Conservation (phyloP, 2,113 vertebrate genomes). For the Coregonus clupeaformis region DNA sequence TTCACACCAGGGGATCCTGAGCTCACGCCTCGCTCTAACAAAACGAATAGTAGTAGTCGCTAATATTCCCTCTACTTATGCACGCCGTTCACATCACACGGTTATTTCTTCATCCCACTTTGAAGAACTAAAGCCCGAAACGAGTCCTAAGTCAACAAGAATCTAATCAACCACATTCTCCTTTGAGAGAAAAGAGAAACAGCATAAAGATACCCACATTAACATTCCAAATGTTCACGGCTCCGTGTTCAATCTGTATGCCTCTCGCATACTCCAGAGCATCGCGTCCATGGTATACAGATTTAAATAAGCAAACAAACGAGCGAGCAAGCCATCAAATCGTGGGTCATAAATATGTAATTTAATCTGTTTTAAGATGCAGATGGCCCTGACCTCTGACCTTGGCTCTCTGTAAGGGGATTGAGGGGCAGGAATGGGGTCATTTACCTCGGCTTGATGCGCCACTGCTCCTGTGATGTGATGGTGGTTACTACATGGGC, state of each 20-base stretch:
- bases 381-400: slow-evolving; percentile 51
- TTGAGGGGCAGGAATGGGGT: slow-evolving; percentile 22
- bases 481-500: slow-evolving; percentile 14
- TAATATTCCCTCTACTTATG: slow-evolving; percentile 41
- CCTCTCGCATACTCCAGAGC: neutral
- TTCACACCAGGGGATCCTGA: slow-evolving; percentile 52
- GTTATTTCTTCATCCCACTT: slow-evolving; percentile 54
- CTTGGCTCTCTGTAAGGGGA: slow-evolving; percentile 38
- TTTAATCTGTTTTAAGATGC: slow-evolving; percentile 55
- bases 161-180: slow-evolving; percentile 47
- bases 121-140: slow-evolving; percentile 51
- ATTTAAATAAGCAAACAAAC: slow-evolving; percentile 59
- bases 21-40: slow-evolving; percentile 49
- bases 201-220: slow-evolving; percentile 44
- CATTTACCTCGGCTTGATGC: slow-evolving; percentile 41
- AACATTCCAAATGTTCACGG: slow-evolving; percentile 59
- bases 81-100: slow-evolving; percentile 40
- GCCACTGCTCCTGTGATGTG: slow-evolving; percentile 21
- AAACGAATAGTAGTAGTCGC: slow-evolving; percentile 34
- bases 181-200: slow-evolving; percentile 26
- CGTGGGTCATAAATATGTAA: slow-evolving; percentile 64
- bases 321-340: slow-evolving; percentile 30
- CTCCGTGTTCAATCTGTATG: slow-evolving; percentile 44
- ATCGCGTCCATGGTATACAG: slow-evolving; percentile 23
- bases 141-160: slow-evolving; percentile 51